Conservation (phyloP, 2,113 vertebrate genomes). For the Pluvialis apricaria region DNA sequence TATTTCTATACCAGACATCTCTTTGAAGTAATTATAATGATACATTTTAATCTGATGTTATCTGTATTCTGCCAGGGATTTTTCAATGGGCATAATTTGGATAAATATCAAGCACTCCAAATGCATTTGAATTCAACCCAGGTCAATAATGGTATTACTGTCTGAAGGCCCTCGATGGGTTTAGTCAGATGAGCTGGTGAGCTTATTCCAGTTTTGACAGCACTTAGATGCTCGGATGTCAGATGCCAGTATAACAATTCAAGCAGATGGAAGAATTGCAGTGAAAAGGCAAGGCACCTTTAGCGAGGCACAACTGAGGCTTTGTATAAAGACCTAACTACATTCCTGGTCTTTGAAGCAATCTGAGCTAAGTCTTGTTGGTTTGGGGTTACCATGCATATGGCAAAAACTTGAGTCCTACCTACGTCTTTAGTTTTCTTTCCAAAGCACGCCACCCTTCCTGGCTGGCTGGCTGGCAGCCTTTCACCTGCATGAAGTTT, state of each 20-base stretch:
- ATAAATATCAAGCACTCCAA: slow-evolving; percentile 66
- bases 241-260: not conserved
- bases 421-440: not conserved
- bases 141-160: slow-evolving; percentile 65
- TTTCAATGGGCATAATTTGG: slow-evolving; percentile 66
- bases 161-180: slow-evolving; percentile 44
- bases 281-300: not conserved
- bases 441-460: not conserved
- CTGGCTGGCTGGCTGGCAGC: not conserved
- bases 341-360: not conserved
- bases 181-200: slow-evolving; percentile 52
- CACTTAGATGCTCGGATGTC: slow-evolving; percentile 17
- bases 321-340: not conserved
- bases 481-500: not conserved
- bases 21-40: slow-evolving; percentile 62
- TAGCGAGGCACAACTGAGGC: not conserved
- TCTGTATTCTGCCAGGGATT: slow-evolving; percentile 64
- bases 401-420: not conserved
- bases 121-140: slow-evolving; percentile 65
- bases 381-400: not conserved
- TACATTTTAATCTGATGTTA: slow-evolving; percentile 64
- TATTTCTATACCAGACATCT: slow-evolving; percentile 55
- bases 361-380: not conserved
- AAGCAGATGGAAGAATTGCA: not conserved
- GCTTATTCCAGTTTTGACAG: slow-evolving; percentile 48